phyloP scores from a whole-genome alignment of 2,797 vertebrate genomes.

The Dendrocincla tyrannina region DNA sequence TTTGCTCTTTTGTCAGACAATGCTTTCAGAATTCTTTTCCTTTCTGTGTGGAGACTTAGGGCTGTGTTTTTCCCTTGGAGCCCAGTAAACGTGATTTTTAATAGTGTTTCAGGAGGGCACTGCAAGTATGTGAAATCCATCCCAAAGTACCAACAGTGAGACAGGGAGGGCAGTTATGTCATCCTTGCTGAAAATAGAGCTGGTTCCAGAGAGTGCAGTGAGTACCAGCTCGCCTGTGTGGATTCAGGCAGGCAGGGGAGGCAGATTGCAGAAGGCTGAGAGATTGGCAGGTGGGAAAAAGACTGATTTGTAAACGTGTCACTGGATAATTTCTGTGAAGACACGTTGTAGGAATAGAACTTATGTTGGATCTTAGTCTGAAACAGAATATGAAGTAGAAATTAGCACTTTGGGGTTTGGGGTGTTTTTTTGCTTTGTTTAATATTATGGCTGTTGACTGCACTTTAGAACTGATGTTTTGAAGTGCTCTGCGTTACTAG shows the following conservation, averaged over 20 bases:
- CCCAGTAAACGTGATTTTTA: background rate
- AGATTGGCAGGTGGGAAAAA: background rate
- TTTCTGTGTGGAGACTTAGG: background rate
- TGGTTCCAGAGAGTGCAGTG: rapidly evolving
- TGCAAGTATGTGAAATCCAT: background rate
- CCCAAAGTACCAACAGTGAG: background rate
- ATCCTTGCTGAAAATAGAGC: background rate
- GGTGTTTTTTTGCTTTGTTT: background rate
- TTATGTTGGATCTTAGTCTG: background rate
- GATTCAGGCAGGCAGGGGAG: background rate
- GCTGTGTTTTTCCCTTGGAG: background rate
- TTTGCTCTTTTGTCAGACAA: background rate
- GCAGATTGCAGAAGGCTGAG: background rate
- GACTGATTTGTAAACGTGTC: background rate
- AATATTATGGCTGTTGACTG: background rate
- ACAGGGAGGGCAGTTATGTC: background rate
- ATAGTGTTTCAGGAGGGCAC: background rate
- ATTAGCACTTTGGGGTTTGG: background rate
- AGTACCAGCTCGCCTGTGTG: background rate
- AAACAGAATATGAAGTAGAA: background rate
- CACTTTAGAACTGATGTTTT: background rate
- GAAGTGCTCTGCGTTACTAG: background rate
- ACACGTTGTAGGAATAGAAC: background rate
- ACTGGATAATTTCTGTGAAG: background rate
- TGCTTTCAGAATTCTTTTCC: background rate